Evolutionary conservation across 1,140 invertebrate species (phyloP), one percentile per base, ranked within the genome.

Genomic region (Lucilia cuprina): DNA sequence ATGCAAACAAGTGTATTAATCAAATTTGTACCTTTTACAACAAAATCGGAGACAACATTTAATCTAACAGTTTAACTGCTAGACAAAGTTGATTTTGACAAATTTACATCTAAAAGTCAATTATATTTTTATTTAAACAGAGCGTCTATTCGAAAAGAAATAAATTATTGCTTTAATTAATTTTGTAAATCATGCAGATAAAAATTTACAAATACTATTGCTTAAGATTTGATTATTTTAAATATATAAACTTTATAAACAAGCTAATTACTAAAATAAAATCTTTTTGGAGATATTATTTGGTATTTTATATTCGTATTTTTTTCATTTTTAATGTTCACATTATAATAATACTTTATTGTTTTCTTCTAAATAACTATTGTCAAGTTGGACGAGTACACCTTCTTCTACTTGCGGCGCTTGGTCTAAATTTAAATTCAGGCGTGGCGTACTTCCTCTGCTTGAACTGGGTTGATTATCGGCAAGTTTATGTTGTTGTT

Each of bases 321-420:
- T 35, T n/a, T 5, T 30, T 30, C 25, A 30, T 30, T 78, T 49
- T 50, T 49, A 50, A 50, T 75, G 30, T 78, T 41, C 41, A 10
- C 41, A 10, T 34, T n/a, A 7, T 49, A 80, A 41, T 49, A 80
- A 80, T 80, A 80, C 77, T 80, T 80, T 50, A 50, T 49, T 21
- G 19, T 10, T n/a, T 19, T 19, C 77, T 12, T 70, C 83, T 55
- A 83, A 41, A 5, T 60, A 82, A 55, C 35, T 34, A 74, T 35
- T 82, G 35, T 82, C 75, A 14, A 84, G 21, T 30, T 65, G 50
- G 8, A 84, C 80, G 13, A 84, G 83, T n/a, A 82, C 55, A 14
- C 78, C 77, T 30, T 84, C 83, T 30, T 78, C 55, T 25, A 84
- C 30, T 47, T 84, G 55, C 30, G 65, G 50, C 21, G 50, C 7